Evolutionary conservation across 2,113 vertebrate genomes (phyloP).

Genomic region (Chaenocephalus aceratus): DNA sequence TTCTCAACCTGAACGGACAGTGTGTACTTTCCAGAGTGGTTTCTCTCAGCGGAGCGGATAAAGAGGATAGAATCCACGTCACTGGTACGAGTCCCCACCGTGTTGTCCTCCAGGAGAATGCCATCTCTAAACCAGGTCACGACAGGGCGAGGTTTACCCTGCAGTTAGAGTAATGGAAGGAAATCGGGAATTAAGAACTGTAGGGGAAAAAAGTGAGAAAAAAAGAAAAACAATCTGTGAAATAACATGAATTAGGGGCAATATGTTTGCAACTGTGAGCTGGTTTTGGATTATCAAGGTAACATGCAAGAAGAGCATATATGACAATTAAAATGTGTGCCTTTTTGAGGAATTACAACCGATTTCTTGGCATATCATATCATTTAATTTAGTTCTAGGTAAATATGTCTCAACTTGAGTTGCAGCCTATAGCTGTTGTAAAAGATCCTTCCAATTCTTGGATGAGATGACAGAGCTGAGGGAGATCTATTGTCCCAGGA

Average conservation of each 20-base stretch:
- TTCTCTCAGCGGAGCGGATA: slow-evolving; percentile 86
- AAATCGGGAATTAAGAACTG: not conserved
- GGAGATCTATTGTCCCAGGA: slow-evolving; percentile 32
- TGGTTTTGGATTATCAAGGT: not conserved
- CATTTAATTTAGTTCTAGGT: not conserved
- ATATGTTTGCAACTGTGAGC: not conserved
- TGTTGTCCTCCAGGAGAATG: slow-evolving; percentile 80
- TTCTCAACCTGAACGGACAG: slow-evolving; percentile 89
- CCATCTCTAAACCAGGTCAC: slow-evolving; percentile 89
- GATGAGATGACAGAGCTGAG: slow-evolving; percentile 37
- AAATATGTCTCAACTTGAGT: slow-evolving; percentile 7
- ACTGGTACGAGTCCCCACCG: slow-evolving; percentile 83
- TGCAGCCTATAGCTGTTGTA: slow-evolving; percentile 12
- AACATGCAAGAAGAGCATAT: not conserved
- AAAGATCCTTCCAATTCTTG: slow-evolving; percentile 5
- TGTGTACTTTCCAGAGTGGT: slow-evolving; percentile 88
- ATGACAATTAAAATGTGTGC: not conserved
- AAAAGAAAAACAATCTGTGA: not conserved
- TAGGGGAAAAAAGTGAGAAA: not conserved
- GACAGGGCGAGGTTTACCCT: slow-evolving; percentile 91
- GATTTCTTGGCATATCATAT: not conserved
- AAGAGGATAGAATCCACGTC: slow-evolving; percentile 90
- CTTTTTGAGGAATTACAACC: not conserved
- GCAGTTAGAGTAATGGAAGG: slow-evolving; percentile 1
- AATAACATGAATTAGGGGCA: not conserved